phyloP scores from a whole-genome alignment of 2,888 invertebrate species.

The Prosopocoilus inquinatus region DNA sequence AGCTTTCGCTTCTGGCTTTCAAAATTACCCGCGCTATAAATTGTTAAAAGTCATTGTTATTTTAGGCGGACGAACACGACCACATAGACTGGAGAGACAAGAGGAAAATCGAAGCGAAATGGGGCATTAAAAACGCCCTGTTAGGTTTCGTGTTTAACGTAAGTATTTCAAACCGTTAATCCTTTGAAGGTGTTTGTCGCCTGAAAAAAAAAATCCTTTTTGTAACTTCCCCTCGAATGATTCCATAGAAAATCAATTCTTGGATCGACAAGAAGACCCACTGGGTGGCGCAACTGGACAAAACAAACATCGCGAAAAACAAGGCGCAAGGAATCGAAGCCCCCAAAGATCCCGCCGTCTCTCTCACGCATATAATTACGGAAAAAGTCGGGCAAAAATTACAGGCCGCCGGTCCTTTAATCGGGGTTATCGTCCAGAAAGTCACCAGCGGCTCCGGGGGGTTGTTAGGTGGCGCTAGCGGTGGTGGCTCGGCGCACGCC shows the following conservation, averaged over 20 bases:
- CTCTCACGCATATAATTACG: slow-evolving; percentile 65
- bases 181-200: neutral
- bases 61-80: slow-evolving; percentile 17
- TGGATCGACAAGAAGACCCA: slow-evolving; percentile 78
- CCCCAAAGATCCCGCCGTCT: slow-evolving; percentile 52
- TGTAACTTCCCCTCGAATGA: neutral
- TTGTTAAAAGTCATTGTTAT: slow-evolving; percentile 43
- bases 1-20: slow-evolving; percentile 20
- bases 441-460: slow-evolving; percentile 56
- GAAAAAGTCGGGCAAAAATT: slow-evolving; percentile 69
- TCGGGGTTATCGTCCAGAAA: slow-evolving; percentile 67
- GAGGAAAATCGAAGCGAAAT: slow-evolving; percentile 67
- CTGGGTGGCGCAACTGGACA: slow-evolving; percentile 67
- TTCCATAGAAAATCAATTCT: slow-evolving; percentile 75
- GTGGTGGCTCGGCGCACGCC: slow-evolving; percentile 32
- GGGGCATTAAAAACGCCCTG: slow-evolving; percentile 76
- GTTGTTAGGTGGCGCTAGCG: slow-evolving; percentile 47
- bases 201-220: neutral
- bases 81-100: slow-evolving; percentile 58
- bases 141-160: slow-evolving; percentile 83
- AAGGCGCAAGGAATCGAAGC: slow-evolving; percentile 70
- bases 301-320: slow-evolving; percentile 73
- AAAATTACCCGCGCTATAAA: slow-evolving; percentile 15
- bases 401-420: slow-evolving; percentile 53
- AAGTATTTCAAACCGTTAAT: slow-evolving; percentile 48